phyloP scores from a whole-genome alignment of 2,888 invertebrate species.

The Sarcophaga variegata region DNA sequence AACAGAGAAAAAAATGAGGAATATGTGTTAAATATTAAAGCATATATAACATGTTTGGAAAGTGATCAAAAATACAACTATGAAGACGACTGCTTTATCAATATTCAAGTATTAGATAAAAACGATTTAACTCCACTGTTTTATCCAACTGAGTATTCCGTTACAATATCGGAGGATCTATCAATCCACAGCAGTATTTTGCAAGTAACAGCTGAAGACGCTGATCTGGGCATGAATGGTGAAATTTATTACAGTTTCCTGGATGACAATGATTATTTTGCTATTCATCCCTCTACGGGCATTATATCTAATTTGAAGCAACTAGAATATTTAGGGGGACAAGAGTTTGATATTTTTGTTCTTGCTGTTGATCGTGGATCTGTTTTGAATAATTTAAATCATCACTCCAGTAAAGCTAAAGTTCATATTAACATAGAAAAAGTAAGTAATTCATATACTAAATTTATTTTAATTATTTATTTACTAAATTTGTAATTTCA shows the following conservation, averaged over 20 bases:
- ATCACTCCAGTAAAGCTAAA: slow-evolving; percentile 88
- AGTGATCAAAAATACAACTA: slow-evolving; percentile 74
- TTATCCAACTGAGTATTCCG: slow-evolving; percentile 93
- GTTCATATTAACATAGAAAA: slow-evolving; percentile 90
- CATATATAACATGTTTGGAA: slow-evolving; percentile 82
- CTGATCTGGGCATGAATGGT: slow-evolving; percentile 97
- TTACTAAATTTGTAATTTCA: too few species aligned
- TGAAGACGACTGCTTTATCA: slow-evolving; percentile 88
- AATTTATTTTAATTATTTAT: too few species aligned
- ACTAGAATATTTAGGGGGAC: slow-evolving; percentile 87
- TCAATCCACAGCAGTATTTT: slow-evolving; percentile 91
- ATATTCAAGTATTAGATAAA: slow-evolving; percentile 89
- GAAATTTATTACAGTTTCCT: slow-evolving; percentile 97
- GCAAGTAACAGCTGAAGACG: slow-evolving; percentile 94
- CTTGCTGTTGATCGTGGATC: slow-evolving; percentile 92
- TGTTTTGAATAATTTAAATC: slow-evolving; percentile 80
- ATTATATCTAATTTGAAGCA: slow-evolving; percentile 91
- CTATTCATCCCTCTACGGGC: slow-evolving; percentile 96
- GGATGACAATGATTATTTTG: slow-evolving; percentile 91
- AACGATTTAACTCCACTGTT: slow-evolving; percentile 97
- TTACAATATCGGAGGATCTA: slow-evolving; percentile 93
- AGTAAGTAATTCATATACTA: slow-evolving; percentile 72
- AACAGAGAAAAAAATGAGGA: slow-evolving; percentile 95
- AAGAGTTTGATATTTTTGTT: slow-evolving; percentile 89
- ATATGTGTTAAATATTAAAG: slow-evolving; percentile 90